Base-by-base conservation (phyloP, 2,888 invertebrate species). In the Dryobota labecula region DNA sequence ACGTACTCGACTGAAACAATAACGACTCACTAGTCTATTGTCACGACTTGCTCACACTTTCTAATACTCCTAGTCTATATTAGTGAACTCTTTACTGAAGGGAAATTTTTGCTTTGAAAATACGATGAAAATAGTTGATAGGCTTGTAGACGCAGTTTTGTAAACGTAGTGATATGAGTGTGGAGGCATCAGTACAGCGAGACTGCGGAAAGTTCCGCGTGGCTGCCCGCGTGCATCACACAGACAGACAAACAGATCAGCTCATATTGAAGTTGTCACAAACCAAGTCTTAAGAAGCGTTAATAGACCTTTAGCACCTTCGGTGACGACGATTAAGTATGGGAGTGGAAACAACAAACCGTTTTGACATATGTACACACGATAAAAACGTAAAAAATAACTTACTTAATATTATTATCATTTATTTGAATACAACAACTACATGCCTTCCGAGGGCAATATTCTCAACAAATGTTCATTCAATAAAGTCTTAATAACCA, bases 381-480 rank as follows among this genome's bases (percentile, higher is more conserved):
- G 91, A 94, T 95, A 94, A 95, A 95, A 95, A 96, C 95, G 96
- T 96, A 95, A 95, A 96, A 96, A 96, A 96, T 95, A 96, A 95
- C 95, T 95, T 95, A 95, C 95, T 95, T 95, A 94, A 94, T 94
- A 95, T 96, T 95, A 96, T 95, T 95, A 95, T 95, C 94, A 91
- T 92, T 93, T 92, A 94, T 95, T 94, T 93, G 95, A 95, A 93
- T 95, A 95, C 95, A 96, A 96, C 96, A 96, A 96, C 95, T 96
- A 95, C 94, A 91, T 93, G 94, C 95, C 89, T 93, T 90, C 82
- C 85, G 93, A 94, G 95, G 95, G 94, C 92, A 94, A 94, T 94
- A 95, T 94, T 92, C 87, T 94, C 94, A 96, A 95, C 95, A 96
- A 95, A 95, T 94, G 90, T 93, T 90, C 94, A 92, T 92, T 92